Conservation (phyloP, 1,140 invertebrate genomes). For the Ephestia elutella region DNA sequence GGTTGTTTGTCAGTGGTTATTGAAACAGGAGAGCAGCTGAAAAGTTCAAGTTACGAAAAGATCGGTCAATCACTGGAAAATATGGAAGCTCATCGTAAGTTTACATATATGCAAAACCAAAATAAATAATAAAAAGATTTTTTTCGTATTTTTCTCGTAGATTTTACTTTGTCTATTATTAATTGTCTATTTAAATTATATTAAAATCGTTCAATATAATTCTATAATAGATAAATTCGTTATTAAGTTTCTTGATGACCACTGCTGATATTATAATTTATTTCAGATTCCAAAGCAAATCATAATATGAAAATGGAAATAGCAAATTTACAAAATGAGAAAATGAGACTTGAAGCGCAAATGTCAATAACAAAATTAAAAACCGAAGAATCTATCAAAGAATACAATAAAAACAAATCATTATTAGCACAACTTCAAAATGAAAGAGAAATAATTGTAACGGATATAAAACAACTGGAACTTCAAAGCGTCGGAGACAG, state of each 20-base stretch:
- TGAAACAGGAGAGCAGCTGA: conserved; percentile 48
- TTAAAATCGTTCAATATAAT: too few species aligned
- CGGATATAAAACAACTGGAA: conserved; percentile 54
- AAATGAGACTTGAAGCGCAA: conserved; percentile 38
- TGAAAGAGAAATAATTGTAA: conserved; percentile 46
- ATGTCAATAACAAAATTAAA: conserved; percentile 36
- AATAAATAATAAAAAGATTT: too few species aligned
- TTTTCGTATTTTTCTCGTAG: too few species aligned
- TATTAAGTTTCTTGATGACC: too few species aligned
- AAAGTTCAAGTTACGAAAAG: conserved; percentile 39
- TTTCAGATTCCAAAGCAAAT: conserved; percentile 56
- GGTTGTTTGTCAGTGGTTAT: conserved; percentile 35
- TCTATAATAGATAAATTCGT: too few species aligned
- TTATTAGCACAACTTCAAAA: conserved; percentile 37
- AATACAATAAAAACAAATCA: conserved; percentile 32
- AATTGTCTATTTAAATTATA: too few species aligned
- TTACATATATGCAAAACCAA: neutral
- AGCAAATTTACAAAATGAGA: conserved; percentile 42
- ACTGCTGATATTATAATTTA: too few species aligned
- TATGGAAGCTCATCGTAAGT: conserved; percentile 61
- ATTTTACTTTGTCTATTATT: too few species aligned
- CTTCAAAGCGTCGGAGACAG: conserved; percentile 46
- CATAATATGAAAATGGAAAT: conserved; percentile 61
- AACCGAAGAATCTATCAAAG: conserved; percentile 29
- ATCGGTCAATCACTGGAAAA: conserved; percentile 43